These are phyloP conservation scores for Periophthalmus magnuspinnatus DNA, from an alignment of 2,797 vertebrate species.

Conservation along the genomic window DNA sequence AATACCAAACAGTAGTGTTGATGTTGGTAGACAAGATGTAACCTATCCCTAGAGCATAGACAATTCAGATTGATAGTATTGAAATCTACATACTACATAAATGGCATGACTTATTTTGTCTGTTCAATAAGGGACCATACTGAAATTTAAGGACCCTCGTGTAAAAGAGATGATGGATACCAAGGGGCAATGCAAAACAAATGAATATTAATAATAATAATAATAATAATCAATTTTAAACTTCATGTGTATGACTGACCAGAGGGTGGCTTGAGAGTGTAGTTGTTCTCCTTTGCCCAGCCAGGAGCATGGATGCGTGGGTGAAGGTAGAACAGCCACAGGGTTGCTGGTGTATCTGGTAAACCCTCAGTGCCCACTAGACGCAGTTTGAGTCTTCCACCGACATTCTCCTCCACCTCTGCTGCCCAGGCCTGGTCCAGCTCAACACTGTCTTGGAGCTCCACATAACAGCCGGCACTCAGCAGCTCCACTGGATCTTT, in stretches of 20 bases:
- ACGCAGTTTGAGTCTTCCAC: constrained; percentile 87
- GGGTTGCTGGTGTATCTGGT: constrained; percentile 80
- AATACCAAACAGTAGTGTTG: too few species aligned
- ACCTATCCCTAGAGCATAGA: too few species aligned
- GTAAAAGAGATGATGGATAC: too few species aligned
- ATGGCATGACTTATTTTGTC: not conserved
- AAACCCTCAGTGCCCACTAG: constrained; percentile 85
- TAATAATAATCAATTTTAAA: constrained; percentile 13
- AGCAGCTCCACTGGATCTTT: constrained; percentile 92
- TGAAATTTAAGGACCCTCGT: not conserved
- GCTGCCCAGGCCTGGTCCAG: constrained; percentile 86
- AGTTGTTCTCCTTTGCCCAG: constrained; percentile 88
- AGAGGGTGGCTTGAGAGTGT: constrained; percentile 84
- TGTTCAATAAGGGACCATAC: not conserved
- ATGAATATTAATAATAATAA: too few species aligned
- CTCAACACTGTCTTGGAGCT: constrained; percentile 84
- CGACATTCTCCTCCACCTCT: constrained; percentile 88
- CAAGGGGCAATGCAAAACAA: too few species aligned
- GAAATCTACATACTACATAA: not conserved
- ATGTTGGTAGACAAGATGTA: too few species aligned
- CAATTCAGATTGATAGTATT: not conserved
- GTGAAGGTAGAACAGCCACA: constrained; percentile 94
- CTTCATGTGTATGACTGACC: constrained; percentile 72
- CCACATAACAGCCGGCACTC: constrained; percentile 85
- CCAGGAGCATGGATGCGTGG: constrained; percentile 91